Evolutionary conservation across 2,888 invertebrate genomes (phyloP), one percentile per base, ranked within the genome.

Genomic region (Drosophila atripex): DNA sequence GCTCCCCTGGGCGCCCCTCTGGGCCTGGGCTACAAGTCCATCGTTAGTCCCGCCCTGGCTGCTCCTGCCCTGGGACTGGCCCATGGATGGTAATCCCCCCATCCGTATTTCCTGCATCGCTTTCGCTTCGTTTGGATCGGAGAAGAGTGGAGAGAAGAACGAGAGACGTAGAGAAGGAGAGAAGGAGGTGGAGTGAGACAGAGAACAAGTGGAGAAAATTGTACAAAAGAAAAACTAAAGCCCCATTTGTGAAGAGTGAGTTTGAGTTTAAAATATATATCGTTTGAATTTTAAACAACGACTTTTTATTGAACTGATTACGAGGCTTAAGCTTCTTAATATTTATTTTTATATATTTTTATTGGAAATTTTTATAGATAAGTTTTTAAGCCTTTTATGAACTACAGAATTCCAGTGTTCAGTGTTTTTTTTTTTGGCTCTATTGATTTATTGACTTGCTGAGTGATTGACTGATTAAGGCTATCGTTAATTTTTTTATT

Each of bases 51-150:
- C 1, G 21, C 70, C 12, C 57, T 65, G 45, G 59, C 58, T 28
- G 65, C 64, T 47, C 70, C 70, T 4, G 95, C 95, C 53, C 55
- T 77, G 0, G 80, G 88, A 21, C 71, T 82, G 52, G 82, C 77
- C 16, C 89, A 90, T 79, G 89, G 88, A 61, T 90, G 90, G 90
- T 90, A 90, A 82, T 9, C 28, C 30, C 35, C 23, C 9, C 46
- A 46, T 39, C 30, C 39, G 38, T 68, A 46, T 45, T 71, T 47
- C 21, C 53, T 46, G 47, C 61, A 61, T 65, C 61, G 63, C 73
- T 71, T 68, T 74, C 61, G 52, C 76, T 70, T 68, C 63, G 47
- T 35, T 21, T 59, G 23, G 52, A 58, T 47, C 59, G 60, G 59
- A 59, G 46, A 12, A 38, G 16, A 39, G 16, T 39, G 39, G 39